Evolutionary conservation across 2,888 invertebrate genomes (phyloP).

Genomic region (Onchidella celtica): DNA sequence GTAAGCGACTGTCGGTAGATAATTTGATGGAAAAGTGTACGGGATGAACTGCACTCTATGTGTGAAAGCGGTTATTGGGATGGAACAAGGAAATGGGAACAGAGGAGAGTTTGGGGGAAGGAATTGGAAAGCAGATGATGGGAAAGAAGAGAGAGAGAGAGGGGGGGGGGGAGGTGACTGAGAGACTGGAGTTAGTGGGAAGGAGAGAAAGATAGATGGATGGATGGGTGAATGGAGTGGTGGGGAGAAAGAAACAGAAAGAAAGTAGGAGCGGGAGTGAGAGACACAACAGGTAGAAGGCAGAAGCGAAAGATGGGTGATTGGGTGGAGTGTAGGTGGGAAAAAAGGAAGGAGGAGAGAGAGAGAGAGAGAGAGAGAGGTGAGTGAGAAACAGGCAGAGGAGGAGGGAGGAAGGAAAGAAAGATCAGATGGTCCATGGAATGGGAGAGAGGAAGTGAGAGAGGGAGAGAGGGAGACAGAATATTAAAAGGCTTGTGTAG

Average conservation of each 20-base stretch:
- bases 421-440: not conserved
- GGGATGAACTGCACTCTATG: no score
- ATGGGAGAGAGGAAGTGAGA: not conserved
- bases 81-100: no score
- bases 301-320: not conserved
- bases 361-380: conserved; percentile 16
- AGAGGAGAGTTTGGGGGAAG: no score
- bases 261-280: conserved; percentile 22
- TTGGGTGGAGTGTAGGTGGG: not conserved
- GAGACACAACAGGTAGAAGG: conserved; percentile 10
- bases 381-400: not conserved
- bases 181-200: not conserved
- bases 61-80: no score
- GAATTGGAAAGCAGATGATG: no score
- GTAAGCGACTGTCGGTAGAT: no score
- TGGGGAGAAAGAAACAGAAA: conserved; percentile 9
- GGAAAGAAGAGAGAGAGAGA: conserved; percentile 14
- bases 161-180: not conserved
- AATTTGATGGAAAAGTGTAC: no score
- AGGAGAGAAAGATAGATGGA: conserved; percentile 25
- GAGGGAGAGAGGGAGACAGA: conserved; percentile 1
- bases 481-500: not conserved
- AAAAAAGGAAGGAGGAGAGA: not conserved
- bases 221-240: no score
- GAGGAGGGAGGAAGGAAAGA: conserved; percentile 5